These are phyloP conservation scores for Petrolisthes cinctipes DNA, from an alignment of 2,888 invertebrate genomes.

Conservation along the genomic window DNA sequence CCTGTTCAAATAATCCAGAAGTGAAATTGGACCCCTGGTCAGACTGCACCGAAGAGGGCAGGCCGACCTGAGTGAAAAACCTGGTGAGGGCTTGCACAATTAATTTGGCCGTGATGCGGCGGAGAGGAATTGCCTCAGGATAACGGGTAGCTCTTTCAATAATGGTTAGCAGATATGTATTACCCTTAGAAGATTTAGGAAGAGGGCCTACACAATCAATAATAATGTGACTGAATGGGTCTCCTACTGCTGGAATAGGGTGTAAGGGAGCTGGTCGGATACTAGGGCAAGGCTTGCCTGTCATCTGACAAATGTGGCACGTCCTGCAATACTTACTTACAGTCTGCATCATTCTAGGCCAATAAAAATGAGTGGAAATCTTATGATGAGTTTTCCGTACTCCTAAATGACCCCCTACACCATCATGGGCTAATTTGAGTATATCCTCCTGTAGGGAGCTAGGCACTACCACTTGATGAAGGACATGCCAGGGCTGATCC, in stretches of 20 bases:
- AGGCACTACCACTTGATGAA: slow-evolving; percentile 26
- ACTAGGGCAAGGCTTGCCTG: slow-evolving; percentile 13
- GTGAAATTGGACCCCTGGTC: slow-evolving; percentile 35
- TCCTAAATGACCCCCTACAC: slow-evolving; percentile 11
- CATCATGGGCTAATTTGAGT: slow-evolving; percentile 11
- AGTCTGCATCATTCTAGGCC: slow-evolving; percentile 13
- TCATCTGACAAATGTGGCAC: slow-evolving; percentile 13
- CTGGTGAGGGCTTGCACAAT: slow-evolving; percentile 22
- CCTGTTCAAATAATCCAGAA: slow-evolving; percentile 17
- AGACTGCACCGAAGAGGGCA: slow-evolving; percentile 15
- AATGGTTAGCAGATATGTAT: background rate
- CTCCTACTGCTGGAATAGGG: background rate
- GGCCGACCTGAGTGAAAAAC: slow-evolving; percentile 18
- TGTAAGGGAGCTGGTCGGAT: background rate
- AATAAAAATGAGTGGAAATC: background rate
- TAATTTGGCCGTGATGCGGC: slow-evolving; percentile 6
- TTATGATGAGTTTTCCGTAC: slow-evolving; percentile 4
- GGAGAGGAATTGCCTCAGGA: slow-evolving; percentile 25
- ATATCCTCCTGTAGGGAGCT: background rate
- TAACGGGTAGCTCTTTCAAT: slow-evolving; percentile 29
- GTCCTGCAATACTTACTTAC: background rate
- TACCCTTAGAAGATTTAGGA: background rate
- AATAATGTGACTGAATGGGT: slow-evolving; percentile 8
- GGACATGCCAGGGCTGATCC: background rate
- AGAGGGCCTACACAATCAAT: slow-evolving; percentile 28